Conservation (phyloP, 2,888 invertebrate species). For the Lasius fuliginosus region DNA sequence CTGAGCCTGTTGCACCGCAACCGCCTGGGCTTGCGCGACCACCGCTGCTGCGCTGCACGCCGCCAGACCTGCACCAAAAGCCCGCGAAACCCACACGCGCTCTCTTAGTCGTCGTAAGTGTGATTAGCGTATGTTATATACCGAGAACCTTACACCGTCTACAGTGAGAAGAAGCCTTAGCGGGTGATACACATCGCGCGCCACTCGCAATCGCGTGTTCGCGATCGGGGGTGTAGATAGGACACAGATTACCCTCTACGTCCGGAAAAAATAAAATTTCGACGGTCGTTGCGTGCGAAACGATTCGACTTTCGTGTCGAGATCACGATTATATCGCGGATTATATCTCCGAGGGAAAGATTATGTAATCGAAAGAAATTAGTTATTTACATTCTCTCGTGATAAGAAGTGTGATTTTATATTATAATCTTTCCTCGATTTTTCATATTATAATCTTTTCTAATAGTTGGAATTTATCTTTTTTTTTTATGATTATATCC, state of each 20-base stretch:
- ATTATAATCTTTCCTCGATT: neutral
- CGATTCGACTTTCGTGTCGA: neutral
- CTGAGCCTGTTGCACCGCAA: constrained; percentile 85
- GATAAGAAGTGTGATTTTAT: neutral
- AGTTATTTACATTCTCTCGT: neutral
- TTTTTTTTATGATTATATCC: neutral
- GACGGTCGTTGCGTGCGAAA: constrained; percentile 1
- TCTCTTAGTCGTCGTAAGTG: constrained; percentile 77
- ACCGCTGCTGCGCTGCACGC: constrained; percentile 88
- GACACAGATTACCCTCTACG: neutral
- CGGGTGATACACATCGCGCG: constrained; percentile 41
- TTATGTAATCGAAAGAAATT: neutral
- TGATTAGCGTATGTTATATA: constrained; percentile 71
- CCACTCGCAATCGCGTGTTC: constrained; percentile 35
- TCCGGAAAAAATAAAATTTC: neutral
- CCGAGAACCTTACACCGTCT: constrained; percentile 73
- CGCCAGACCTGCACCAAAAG: constrained; percentile 88
- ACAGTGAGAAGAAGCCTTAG: constrained; percentile 58
- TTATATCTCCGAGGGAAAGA: neutral
- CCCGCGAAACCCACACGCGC: constrained; percentile 82
- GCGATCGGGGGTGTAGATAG: neutral
- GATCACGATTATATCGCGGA: constrained; percentile 8
- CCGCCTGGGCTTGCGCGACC: constrained; percentile 85
- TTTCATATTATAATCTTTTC: no score
- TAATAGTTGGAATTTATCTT: neutral